These are phyloP conservation scores for Neodiprion pinetum DNA, from an alignment of 1,140 invertebrate genomes.

Conservation along the genomic window DNA sequence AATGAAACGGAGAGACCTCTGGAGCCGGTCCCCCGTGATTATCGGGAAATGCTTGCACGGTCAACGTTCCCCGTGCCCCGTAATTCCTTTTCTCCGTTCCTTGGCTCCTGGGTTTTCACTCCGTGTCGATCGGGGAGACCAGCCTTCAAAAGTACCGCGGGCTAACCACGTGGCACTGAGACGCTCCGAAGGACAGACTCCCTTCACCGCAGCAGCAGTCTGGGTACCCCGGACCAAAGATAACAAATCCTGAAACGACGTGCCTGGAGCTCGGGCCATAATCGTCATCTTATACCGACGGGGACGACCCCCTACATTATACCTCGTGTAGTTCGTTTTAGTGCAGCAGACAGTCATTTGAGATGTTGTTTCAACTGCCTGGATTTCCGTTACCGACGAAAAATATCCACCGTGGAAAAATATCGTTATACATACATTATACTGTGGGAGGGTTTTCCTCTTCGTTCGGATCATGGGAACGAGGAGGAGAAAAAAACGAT, in stretches of 20 bases:
- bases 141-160: neutral
- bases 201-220: neutral
- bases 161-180: neutral
- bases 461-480: too few species aligned
- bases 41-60: neutral
- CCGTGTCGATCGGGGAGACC: too few species aligned
- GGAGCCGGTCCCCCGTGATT: neutral
- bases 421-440: too few species aligned
- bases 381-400: neutral
- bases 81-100: too few species aligned
- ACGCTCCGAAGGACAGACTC: neutral
- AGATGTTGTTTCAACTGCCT: neutral
- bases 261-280: neutral
- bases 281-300: neutral
- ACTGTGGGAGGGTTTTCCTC: too few species aligned
- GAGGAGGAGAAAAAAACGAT: too few species aligned
- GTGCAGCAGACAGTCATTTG: neutral
- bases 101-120: too few species aligned
- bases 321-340: too few species aligned
- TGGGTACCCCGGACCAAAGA: neutral
- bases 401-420: neutral
- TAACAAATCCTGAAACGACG: constrained; percentile 3
- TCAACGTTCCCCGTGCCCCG: too few species aligned
- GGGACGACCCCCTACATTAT: neutral
- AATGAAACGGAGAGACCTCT: neutral